Evolutionary conservation across 2,113 vertebrate genomes (phyloP), one percentile per base, ranked within the genome.

Genomic region (Apus apus): DNA sequence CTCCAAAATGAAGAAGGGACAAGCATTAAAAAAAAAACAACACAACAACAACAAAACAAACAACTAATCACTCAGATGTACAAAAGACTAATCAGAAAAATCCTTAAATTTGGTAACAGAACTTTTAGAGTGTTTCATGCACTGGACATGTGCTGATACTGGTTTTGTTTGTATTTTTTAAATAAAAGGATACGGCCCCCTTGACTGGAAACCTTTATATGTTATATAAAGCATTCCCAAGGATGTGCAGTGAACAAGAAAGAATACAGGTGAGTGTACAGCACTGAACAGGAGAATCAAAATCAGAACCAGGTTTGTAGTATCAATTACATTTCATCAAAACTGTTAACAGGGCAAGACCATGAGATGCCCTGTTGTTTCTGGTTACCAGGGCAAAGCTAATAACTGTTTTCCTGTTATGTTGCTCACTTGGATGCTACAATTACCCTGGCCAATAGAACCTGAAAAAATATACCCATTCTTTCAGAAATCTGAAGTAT

Each of bases 381-480:
- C 71, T 80, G 56, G 73, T 83, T 70, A 82, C 26, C 50, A 62
- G 50, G 72, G 76, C 30, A 73, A 76, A 29, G 53, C 46, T 80
- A 66, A 80, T 66, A 83, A 65, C 73, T 65, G 22, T 64, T 43
- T 81, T 80, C 5, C 1, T 84, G 30, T 38, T 65, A 60, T 60
- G 29, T 64, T 66, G 75, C 74, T 83, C n/a, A 50, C 65, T 78
- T 78, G 76, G 85, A 90, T 60, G 61, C 45, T 29, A 30, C 70
- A 97, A 74, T 77, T 86, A 85, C n/a, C 53, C 84, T 84, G 48
- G 65, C 32, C 88, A 87, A 82, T 2, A 71, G 29, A 43, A 72
- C 53, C 32, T n/a, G 29, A 56, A 88, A 93, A 90, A 81, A 23
- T 29, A 84, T 32, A 71, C 8, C 7, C 15, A 34, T 71, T 72